Evolutionary conservation across 2,888 invertebrate species (phyloP).

Genomic region (Mellilla xanthometata): DNA sequence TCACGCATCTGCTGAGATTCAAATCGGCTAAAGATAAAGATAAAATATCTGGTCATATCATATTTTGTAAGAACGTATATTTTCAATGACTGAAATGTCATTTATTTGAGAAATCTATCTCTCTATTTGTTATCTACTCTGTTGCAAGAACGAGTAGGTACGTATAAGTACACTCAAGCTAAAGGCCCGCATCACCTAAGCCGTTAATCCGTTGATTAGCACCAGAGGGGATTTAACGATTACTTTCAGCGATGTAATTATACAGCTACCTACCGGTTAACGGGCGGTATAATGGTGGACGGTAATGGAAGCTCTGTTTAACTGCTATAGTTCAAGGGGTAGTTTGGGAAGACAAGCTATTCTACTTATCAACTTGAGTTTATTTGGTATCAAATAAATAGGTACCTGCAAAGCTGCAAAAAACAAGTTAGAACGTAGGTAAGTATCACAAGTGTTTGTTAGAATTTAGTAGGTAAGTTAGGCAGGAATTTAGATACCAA

Average conservation of each 20-base stretch:
- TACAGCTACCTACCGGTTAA: constrained; percentile 48
- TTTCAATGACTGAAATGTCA: too few relatives aligned
- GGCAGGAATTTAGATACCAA: too few relatives aligned
- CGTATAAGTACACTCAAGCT: constrained; percentile 2
- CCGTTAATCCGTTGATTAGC: constrained; percentile 67
- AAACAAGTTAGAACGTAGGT: too few relatives aligned
- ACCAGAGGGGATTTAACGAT: constrained; percentile 62
- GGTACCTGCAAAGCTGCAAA: background rate
- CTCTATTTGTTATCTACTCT: background rate
- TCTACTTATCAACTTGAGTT: background rate
- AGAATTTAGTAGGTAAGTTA: too few relatives aligned
- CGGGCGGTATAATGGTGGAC: constrained; percentile 42
- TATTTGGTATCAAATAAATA: background rate
- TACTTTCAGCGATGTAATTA: constrained; percentile 65
- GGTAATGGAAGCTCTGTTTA: constrained; percentile 52
- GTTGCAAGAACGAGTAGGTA: background rate
- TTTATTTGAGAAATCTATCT: too few relatives aligned
- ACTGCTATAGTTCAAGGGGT: constrained; percentile 14
- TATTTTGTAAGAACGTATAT: too few relatives aligned
- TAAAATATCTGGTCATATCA: too few relatives aligned
- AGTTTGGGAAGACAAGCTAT: constrained; percentile 22
- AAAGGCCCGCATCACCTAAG: constrained; percentile 43
- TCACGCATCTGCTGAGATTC: too few relatives aligned
- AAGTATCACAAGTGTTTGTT: too few relatives aligned
- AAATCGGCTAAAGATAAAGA: too few relatives aligned